phyloP scores from a whole-genome alignment of 1,140 invertebrate species.

The Protaetia brevitarsis region DNA sequence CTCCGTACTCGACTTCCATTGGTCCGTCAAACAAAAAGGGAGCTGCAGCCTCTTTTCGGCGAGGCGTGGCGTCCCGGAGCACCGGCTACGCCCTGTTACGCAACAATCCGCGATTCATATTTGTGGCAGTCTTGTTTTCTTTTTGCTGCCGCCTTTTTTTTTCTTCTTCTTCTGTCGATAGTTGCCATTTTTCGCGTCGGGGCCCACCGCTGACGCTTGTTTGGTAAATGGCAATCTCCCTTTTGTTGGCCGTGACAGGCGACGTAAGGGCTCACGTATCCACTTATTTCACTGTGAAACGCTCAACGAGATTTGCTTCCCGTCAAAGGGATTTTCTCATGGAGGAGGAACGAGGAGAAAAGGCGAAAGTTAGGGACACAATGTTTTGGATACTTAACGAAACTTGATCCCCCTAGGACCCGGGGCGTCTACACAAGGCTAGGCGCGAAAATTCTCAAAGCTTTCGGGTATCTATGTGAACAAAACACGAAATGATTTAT shows the following conservation, averaged over 20 bases:
- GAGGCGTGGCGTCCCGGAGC: neutral
- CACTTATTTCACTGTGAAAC: slow-evolving; percentile 10
- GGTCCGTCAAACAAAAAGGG: neutral
- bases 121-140: neutral
- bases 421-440: too few species aligned
- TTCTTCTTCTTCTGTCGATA: neutral
- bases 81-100: neutral
- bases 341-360: slow-evolving; percentile 8
- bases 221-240: slow-evolving; percentile 15
- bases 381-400: slow-evolving; percentile 16
- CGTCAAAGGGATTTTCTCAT: slow-evolving; percentile 3
- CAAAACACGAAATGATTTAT: neutral
- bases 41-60: neutral
- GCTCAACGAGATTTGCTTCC: slow-evolving; percentile 11
- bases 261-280: neutral
- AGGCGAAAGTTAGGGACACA: slow-evolving; percentile 4
- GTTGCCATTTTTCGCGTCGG: neutral
- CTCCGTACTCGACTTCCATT: neutral
- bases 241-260: slow-evolving; percentile 3
- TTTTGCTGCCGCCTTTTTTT: neutral
- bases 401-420: neutral
- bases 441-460: neutral
- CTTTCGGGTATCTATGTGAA: neutral
- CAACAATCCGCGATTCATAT: slow-evolving; percentile 9
- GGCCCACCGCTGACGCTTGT: slow-evolving; percentile 2